Base-by-base conservation (phyloP, 1,140 invertebrate species). In the Drosophila dunni region DNA sequence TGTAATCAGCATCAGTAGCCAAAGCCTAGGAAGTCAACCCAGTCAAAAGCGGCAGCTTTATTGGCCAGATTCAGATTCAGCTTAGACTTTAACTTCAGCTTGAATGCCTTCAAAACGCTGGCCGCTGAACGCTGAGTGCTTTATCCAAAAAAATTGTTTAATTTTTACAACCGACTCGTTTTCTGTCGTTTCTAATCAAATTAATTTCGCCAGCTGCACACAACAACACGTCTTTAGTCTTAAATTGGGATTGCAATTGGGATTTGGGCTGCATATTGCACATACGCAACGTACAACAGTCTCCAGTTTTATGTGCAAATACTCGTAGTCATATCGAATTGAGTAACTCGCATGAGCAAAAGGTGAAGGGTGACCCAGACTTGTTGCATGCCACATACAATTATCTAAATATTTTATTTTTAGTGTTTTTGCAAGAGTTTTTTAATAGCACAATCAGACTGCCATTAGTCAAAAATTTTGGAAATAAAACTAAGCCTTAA, bases 141-240 rank as follows among this genome's bases (percentile, higher is more conserved):
- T n/a, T n/a, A n/a, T n/a, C 56, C 45, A 82, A 81, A 77, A 84
- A 79, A 85, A 69, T 78, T 79, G 80, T 84, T 82, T 75, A 61
- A 61, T 44, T 63, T 69, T 61, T 40, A 40, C 48, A 42, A 58
- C 46, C 34, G 50, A 67, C 54, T 68, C 44, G 54, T 48, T 85
- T 79, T 60, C 65, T 73, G 72, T 67, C 74, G 71, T 86, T 86
- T 88, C 83, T 86, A 86, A 86, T 88, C 83, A 86, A 86, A 86
- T 86, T 88, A 88, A 86, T 86, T 86, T 86, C 72, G 62, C 65
- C 83, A 79, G 79, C 83, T 60, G 66, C 73, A 69, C 69, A 70
- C 76, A 75, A 45, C 44, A 81, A 38, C 42, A 78, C 17, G 9
- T 48, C 20, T 40, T 40, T n/a, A 38, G 45, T 33, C 34, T 15